phyloP scores from a whole-genome alignment of 2,888 invertebrate genomes.

The Syrphus vitripennis region DNA sequence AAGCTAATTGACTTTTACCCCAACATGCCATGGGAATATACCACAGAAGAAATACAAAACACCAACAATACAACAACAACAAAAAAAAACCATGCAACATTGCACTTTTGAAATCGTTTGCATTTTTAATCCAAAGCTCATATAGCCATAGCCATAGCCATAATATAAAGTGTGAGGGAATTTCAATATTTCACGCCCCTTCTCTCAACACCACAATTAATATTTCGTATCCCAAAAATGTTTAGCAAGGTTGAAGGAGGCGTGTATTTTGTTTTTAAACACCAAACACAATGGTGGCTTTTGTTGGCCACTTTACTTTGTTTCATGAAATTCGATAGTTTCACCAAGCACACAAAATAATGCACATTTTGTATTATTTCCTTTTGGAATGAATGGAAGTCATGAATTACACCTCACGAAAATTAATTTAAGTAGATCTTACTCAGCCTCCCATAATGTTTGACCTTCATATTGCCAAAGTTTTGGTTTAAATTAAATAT shows the following conservation, averaged over 20 bases:
- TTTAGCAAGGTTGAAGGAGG: conserved; percentile 58
- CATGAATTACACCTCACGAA: conserved; percentile 5
- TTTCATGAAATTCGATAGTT: conserved; percentile 36
- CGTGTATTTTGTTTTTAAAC: conserved; percentile 12
- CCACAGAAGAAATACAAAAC: not conserved
- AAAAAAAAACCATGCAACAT: conserved; percentile 57
- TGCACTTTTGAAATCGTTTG: conserved; percentile 63
- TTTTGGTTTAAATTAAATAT: conserved; percentile 1
- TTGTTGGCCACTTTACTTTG: conserved; percentile 8
- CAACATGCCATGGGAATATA: conserved; percentile 55
- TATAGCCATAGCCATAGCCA: not conserved
- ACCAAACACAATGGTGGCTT: not conserved
- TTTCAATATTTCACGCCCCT: conserved; percentile 63
- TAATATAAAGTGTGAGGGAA: conserved; percentile 35
- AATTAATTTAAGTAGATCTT: not conserved
- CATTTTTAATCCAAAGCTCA: not conserved
- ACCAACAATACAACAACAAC: no score
- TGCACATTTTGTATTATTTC: conserved; percentile 34
- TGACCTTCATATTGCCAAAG: conserved; percentile 26
- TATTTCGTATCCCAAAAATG: conserved; percentile 38
- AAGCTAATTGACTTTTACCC: conserved; percentile 70
- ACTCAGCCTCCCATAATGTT: not conserved
- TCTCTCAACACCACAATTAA: conserved; percentile 13
- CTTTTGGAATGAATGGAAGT: not conserved
- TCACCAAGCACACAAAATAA: conserved; percentile 35